Evolutionary conservation across 1,140 invertebrate species (phyloP).

Genomic region (Saxidomus purpurata): DNA sequence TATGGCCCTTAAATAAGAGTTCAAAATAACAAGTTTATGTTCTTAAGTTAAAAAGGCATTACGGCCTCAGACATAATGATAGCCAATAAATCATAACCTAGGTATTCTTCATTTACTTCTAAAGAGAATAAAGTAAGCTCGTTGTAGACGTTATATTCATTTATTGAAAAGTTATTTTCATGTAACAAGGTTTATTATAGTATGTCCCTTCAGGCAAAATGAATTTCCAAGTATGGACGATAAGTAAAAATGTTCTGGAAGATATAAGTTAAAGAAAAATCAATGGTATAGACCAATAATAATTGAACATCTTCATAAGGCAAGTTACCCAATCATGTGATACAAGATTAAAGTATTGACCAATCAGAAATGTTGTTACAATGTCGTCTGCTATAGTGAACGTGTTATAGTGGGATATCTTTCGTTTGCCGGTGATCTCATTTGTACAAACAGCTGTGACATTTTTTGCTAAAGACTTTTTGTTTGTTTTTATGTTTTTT

Average conservation of each 20-base stretch:
- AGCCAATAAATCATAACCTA: too few relatives aligned
- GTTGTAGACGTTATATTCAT: too few relatives aligned
- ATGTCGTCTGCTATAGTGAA: slow-evolving; percentile 30
- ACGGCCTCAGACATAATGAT: not conserved
- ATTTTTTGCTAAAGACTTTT: slow-evolving; percentile 6
- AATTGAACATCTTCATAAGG: not conserved
- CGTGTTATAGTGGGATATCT: slow-evolving; percentile 17
- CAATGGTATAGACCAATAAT: slow-evolving; percentile 22
- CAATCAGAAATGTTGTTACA: slow-evolving; percentile 4
- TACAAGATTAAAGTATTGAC: slow-evolving; percentile 16
- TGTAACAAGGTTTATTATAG: not conserved
- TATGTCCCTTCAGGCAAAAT: slow-evolving; percentile 1
- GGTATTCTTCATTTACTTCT: too few relatives aligned
- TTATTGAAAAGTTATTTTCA: slow-evolving; percentile 12
- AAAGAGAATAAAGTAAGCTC: too few relatives aligned
- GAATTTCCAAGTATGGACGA: not conserved
- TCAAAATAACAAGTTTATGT: not conserved
- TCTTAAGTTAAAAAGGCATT: slow-evolving; percentile 1
- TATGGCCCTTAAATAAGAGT: not conserved
- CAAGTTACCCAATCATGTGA: not conserved
- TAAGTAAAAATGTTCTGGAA: too few relatives aligned
- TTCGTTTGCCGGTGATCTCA: slow-evolving; percentile 24
- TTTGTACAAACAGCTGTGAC: not conserved
- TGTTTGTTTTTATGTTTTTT: not conserved
- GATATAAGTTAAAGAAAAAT: too few relatives aligned